Percentiles rank a stretch among this genome's conserved stretches.
phyloP scores from a whole-genome alignment of 2,113 vertebrate genomes.

The Solea senegalensis region DNA sequence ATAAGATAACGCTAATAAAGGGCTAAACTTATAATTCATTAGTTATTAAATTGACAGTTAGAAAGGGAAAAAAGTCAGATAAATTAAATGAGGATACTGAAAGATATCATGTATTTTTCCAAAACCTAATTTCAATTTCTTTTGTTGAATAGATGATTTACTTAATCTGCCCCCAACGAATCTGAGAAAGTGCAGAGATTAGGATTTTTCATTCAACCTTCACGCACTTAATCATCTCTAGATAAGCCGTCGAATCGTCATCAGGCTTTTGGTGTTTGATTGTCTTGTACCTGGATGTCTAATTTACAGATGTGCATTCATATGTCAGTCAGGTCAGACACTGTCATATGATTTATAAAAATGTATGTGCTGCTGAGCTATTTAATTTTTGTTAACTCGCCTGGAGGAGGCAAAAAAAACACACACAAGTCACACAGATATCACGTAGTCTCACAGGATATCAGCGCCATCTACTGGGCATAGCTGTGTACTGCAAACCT shows the following conservation, averaged over 20 bases:
- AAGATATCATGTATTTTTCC: too few species aligned
- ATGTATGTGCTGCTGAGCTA: not conserved
- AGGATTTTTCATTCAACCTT: too few species aligned
- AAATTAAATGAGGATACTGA: too few species aligned
- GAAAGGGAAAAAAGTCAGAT: too few species aligned
- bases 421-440: too few species aligned
- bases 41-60: too few species aligned
- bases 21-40: too few species aligned
- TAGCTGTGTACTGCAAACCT: not conserved
- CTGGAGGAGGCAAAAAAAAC: not conserved
- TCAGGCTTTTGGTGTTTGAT: not conserved
- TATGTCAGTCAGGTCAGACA: not conserved
- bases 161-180: too few species aligned
- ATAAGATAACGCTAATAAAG: not conserved
- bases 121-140: too few species aligned
- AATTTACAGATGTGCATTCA: not conserved
- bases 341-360: not conserved
- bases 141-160: too few species aligned
- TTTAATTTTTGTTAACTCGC: not conserved
- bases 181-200: too few species aligned
- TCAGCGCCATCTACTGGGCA: slow-evolving; percentile 38
- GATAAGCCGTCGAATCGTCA: too few species aligned
- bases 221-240: not conserved
- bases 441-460: not conserved
- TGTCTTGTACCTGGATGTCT: not conserved